Evolutionary conservation across 2,888 invertebrate genomes (phyloP), one percentile per base, ranked within the genome.

Genomic region (Allygus modestus): DNA sequence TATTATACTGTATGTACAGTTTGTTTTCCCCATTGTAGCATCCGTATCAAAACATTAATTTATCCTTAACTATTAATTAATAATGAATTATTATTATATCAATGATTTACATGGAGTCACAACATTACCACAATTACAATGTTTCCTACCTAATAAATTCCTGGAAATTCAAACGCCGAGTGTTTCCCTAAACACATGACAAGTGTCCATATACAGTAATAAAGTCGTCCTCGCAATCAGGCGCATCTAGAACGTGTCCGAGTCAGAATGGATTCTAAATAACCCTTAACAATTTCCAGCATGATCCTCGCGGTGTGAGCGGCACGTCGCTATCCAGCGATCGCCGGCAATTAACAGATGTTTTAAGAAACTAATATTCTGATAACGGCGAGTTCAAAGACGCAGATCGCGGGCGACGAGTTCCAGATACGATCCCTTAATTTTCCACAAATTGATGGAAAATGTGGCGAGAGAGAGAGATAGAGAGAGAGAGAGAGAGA

Each of bases 361-460:
- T 79, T 79, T 79, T 58, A 31, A 79, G 79, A 58, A 79, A 58
- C 79, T 79, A 79, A 79, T 79, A 79, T 79, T 79, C 79, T 79
- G 79, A 79, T 79, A 79, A 79, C 54, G 79, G 54, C 79, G 58
- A 58, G 54, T 20, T 79, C 79, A 54, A 58, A 79, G 58, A 20
- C 77, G 51, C 77, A 28, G 75, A 71, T 73, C 41, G 28, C 77
- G 28, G 75, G 75, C 41, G 75, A 75, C n/a, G 75, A 75, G 75
- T 7, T n/a, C 7, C 28, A 26, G 79, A 79, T 79, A 79, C n/a
- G 54, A 58, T 58, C 58, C 79, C 51, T 58, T 58, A 79, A 79
- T 79, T 79, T 79, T 79, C 79, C 79, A 79, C 79, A 79, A 79
- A 79, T 79, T 54, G 79, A 79, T 77, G 79, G 28, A 79, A 79